Percentiles rank a stretch among this genome's conserved stretches.
These are phyloP conservation scores for Pheosia tremula DNA, from an alignment of 2,888 invertebrate genomes.

Conservation along the genomic window DNA sequence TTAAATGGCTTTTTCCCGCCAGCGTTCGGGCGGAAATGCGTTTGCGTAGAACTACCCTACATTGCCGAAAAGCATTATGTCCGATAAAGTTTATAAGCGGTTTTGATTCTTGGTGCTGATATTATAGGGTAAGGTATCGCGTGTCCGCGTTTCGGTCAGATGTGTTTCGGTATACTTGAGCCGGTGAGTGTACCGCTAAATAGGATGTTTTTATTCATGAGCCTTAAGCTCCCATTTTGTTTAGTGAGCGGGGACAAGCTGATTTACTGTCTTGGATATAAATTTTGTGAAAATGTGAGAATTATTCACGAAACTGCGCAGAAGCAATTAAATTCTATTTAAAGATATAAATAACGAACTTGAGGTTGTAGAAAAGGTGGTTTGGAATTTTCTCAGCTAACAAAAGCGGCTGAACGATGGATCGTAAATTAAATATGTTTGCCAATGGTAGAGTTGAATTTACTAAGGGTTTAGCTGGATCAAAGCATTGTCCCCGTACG, in stretches of 20 bases:
- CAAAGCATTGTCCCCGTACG: background rate
- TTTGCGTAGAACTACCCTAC: constrained; percentile 79
- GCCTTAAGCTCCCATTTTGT: constrained; percentile 78
- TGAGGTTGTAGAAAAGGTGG: background rate
- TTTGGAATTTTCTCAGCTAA: background rate
- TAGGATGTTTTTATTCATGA: constrained; percentile 84
- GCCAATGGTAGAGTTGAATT: background rate
- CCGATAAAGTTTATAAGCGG: constrained; percentile 61
- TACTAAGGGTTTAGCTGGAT: too few relatives aligned
- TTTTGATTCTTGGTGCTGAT: constrained; percentile 60
- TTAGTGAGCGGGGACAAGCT: constrained; percentile 77
- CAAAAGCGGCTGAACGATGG: background rate
- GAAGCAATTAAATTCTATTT: constrained; percentile 45
- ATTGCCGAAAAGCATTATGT: constrained; percentile 67
- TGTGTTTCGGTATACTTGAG: constrained; percentile 59
- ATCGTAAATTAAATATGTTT: background rate
- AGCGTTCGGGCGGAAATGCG: constrained; percentile 83
- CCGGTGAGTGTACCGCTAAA: constrained; percentile 78
- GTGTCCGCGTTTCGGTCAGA: constrained; percentile 36
- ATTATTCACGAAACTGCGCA: constrained; percentile 58
- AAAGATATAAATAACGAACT: constrained; percentile 28
- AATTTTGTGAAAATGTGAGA: constrained; percentile 71
- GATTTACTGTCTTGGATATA: constrained; percentile 80
- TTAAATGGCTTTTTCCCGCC: constrained; percentile 85
- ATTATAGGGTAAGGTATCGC: constrained; percentile 58